These are phyloP conservation scores for Rambutsinella grinnellia DNA, from an alignment of 2,888 invertebrate species.

Conservation along the genomic window DNA sequence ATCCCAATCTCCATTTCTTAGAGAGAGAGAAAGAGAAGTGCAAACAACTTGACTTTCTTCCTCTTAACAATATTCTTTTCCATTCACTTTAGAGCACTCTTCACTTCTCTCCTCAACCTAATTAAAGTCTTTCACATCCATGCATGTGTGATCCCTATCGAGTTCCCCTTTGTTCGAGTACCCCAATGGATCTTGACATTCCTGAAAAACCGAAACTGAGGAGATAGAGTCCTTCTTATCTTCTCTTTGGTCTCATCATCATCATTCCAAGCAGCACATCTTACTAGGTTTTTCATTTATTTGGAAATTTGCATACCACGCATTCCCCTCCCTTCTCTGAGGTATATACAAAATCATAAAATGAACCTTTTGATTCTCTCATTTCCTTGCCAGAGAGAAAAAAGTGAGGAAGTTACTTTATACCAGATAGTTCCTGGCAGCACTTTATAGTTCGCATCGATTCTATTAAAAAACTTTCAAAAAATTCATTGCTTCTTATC, in stretches of 20 bases:
- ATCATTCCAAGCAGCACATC: constrained; percentile 11
- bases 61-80: constrained; percentile 46
- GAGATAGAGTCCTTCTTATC: not conserved
- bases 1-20: not conserved
- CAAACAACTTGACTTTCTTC: constrained; percentile 48
- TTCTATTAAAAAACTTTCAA: not conserved
- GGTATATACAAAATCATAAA: not conserved
- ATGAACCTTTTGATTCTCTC: too few species aligned
- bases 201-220: not conserved
- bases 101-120: constrained; percentile 48
- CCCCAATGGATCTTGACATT: constrained; percentile 2
- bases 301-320: constrained; percentile 37
- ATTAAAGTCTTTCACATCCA: constrained; percentile 49
- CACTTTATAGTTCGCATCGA: not conserved
- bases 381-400: not conserved
- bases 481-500: constrained; percentile 32
- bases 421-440: not conserved
- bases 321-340: constrained; percentile 5
- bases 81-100: constrained; percentile 41
- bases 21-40: constrained; percentile 14
- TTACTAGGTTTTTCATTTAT: constrained; percentile 22
- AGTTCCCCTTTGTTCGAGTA: constrained; percentile 24
- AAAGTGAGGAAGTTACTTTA: not conserved
- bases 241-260: not conserved
- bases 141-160: constrained; percentile 49